Evolutionary conservation across 2,797 vertebrate species (phyloP), one percentile per base, ranked within the genome.

Genomic region (Urophycis tenuis): DNA sequence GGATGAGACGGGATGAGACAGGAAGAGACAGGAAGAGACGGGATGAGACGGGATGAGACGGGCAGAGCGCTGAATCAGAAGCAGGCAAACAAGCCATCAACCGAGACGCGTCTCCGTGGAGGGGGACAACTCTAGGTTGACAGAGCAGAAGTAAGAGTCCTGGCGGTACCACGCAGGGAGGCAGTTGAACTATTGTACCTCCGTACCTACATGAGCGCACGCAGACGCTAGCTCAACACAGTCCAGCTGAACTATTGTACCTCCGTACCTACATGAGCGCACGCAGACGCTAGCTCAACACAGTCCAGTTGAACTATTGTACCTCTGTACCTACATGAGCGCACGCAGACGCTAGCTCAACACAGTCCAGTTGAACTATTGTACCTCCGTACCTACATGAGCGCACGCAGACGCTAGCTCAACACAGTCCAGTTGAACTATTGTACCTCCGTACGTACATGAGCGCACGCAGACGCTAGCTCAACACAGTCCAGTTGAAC

Each of bases 1-100:
- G 15, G 7, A 41, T n/a, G n/a, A n/a, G n/a, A n/a, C n/a, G n/a
- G n/a, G 8, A 95, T 98, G 67, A 99, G 95, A 97, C 98, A 77
- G 49, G 31, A 81, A n/a, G n/a, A n/a, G n/a, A n/a, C n/a, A n/a
- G n/a, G n/a, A n/a, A n/a, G n/a, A n/a, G n/a, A n/a, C n/a, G n/a
- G n/a, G n/a, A n/a, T n/a, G n/a, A n/a, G n/a, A n/a, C n/a, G n/a
- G n/a, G n/a, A 5, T 82, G 45, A 81, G 22, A 77, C 5, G 75
- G 15, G 7, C n/a, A n/a, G n/a, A n/a, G n/a, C n/a, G n/a, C 60
- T 67, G 53, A 12, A 29, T 19, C 35, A 39, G n/a, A n/a, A 41
- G 22, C 11, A 78, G 14, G 73, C 39, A 3, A n/a, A 29, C 30
- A n/a, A 10, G 60, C 33, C 45, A 29, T 22, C 29, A 71, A 34